Evolutionary conservation across 2,888 invertebrate genomes (phyloP).

Genomic region (Blera fallax): DNA sequence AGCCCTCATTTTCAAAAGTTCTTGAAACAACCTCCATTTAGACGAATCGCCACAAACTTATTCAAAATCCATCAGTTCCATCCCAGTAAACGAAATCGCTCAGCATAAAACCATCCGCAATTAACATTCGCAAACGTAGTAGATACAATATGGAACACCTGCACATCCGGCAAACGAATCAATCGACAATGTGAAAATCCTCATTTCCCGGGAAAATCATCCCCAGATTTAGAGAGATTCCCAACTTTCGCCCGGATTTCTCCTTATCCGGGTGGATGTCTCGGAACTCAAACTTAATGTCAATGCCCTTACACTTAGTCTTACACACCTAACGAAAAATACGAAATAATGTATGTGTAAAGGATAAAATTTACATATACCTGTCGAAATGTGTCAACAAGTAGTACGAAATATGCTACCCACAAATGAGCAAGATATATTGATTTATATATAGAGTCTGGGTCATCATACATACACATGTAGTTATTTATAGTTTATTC

Average conservation of each 20-base stretch:
- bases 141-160: slow-evolving; percentile 39
- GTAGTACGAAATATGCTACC: slow-evolving; percentile 40
- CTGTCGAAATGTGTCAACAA: slow-evolving; percentile 69
- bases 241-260: slow-evolving; percentile 27
- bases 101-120: slow-evolving; percentile 44
- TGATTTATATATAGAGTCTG: slow-evolving; percentile 39
- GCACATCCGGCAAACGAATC: slow-evolving; percentile 59
- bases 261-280: slow-evolving; percentile 17
- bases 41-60: neutral
- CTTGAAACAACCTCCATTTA: neutral
- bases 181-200: slow-evolving; percentile 46
- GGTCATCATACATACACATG: neutral
- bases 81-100: slow-evolving; percentile 16
- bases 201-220: slow-evolving; percentile 55
- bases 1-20: neutral
- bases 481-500: slow-evolving; percentile 59
- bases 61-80: neutral
- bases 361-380: slow-evolving; percentile 42
- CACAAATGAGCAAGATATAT: slow-evolving; percentile 40
- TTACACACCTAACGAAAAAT: slow-evolving; percentile 20
- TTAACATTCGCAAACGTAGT: slow-evolving; percentile 24
- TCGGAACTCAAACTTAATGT: slow-evolving; percentile 42
- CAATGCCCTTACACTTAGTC: slow-evolving; percentile 56
- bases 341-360: slow-evolving; percentile 8
- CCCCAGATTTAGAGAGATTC: neutral